Percentiles rank a stretch among this genome's conserved stretches.
These are phyloP conservation scores for Dallia pectoralis DNA, from an alignment of 2,797 vertebrate genomes.

Conservation along the genomic window DNA sequence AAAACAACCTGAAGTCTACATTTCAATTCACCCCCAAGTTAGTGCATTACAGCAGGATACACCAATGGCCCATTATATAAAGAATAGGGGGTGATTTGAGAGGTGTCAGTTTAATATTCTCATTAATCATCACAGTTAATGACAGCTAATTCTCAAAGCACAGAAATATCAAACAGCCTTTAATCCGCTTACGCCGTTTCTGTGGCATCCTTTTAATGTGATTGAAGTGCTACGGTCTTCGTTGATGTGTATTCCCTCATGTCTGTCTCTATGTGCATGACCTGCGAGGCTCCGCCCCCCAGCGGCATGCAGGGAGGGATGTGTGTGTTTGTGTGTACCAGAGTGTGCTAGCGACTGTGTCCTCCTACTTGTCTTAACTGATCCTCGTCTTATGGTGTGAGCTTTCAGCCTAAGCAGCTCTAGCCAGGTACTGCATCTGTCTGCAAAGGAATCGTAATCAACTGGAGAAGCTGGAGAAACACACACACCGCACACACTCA, in stretches of 20 bases:
- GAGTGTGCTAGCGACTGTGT: conserved; percentile 88
- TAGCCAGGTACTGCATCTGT: conserved; percentile 99
- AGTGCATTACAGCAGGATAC: neutral
- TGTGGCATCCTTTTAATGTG: conserved; percentile 5
- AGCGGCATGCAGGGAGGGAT: conserved; percentile 71
- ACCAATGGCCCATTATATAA: neutral
- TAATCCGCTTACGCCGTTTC: neutral
- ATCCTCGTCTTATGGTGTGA: conserved; percentile 99
- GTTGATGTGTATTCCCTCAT: neutral
- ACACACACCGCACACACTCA: conserved; percentile 40
- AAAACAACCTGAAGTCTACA: neutral
- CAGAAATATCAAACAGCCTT: neutral
- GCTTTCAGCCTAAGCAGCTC: conserved; percentile 99
- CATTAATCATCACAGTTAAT: neutral
- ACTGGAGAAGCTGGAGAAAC: conserved; percentile 94
- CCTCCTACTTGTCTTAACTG: conserved; percentile 99
- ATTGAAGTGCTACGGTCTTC: neutral
- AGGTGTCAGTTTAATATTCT: neutral
- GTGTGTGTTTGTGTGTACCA: conserved; percentile 70
- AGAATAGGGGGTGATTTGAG: neutral
- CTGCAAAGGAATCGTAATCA: conserved; percentile 99
- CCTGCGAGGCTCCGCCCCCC: conserved; percentile 74
- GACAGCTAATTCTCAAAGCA: neutral
- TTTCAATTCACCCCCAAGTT: conserved; percentile 10
- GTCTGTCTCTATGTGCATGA: conserved; percentile 37